Percentiles rank a stretch among this genome's conserved stretches.
phyloP scores from a whole-genome alignment of 92 coral and sea anemone genomes.

The Paramuricea clavata region DNA sequence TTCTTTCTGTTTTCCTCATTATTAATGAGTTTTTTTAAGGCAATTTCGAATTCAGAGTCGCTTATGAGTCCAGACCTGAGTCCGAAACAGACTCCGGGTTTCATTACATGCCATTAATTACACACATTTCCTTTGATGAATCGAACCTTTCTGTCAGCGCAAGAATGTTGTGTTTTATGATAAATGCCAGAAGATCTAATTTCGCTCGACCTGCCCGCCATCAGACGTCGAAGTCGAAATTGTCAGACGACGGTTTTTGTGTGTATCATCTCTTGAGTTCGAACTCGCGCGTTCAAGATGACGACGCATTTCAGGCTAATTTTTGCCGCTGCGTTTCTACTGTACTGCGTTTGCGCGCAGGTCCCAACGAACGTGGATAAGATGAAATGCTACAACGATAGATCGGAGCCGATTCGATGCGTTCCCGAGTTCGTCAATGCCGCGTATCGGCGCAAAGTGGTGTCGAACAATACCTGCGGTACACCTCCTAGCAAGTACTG shows the following conservation, averaged over 20 bases:
- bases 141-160: conserved; percentile 41
- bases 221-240: conserved; percentile 9
- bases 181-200: conserved; percentile 42
- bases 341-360: conserved; percentile 40
- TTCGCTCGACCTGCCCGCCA: conserved; percentile 31
- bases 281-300: not conserved
- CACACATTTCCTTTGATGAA: conserved; percentile 35
- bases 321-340: conserved; percentile 39
- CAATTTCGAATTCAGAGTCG: not conserved
- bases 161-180: conserved; percentile 46
- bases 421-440: conserved; percentile 97
- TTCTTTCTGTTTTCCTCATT: too few relatives aligned
- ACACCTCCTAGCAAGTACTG: conserved; percentile 85
- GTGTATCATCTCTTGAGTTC: not conserved
- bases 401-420: conserved; percentile 71
- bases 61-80: not conserved
- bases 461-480: conserved; percentile 94
- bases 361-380: conserved; percentile 47
- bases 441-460: conserved; percentile 79
- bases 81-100: not conserved
- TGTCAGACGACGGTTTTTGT: not conserved
- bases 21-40: not conserved
- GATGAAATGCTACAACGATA: conserved; percentile 68
- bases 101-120: not conserved
- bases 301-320: conserved; percentile 8